A percentile compares a stretch with the other conserved stretches of the same genome.
These are phyloP conservation scores for Pedetes capensis DNA, from an alignment of 2,113 vertebrate species.

Conservation along the genomic window DNA sequence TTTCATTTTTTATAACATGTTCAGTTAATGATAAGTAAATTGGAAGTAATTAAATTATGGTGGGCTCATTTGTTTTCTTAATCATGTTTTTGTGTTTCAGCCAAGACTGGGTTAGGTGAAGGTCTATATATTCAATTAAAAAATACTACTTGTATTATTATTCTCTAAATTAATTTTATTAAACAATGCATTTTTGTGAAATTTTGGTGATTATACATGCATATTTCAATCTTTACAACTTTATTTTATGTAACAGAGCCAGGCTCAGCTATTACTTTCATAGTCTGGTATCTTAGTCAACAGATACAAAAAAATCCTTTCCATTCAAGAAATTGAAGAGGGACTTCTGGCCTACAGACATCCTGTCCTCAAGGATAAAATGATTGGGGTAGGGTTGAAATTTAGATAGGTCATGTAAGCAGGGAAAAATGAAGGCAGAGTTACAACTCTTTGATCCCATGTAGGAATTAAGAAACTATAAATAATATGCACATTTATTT, in stretches of 20 bases:
- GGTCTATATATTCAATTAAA: not conserved
- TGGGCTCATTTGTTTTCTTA: not conserved
- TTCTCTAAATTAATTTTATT: slow-evolving; percentile 5
- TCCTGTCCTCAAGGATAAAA: no score
- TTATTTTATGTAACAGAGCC: not conserved
- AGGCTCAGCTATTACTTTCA: not conserved
- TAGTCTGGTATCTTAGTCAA: not conserved
- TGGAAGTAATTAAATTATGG: not conserved
- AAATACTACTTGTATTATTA: not conserved
- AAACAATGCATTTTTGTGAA: not conserved
- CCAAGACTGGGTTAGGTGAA: not conserved
- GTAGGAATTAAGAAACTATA: not conserved
- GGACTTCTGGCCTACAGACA: no score
- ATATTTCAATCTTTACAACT: not conserved
- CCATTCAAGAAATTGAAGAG: not conserved
- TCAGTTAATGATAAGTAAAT: not conserved
- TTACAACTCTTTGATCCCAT: not conserved
- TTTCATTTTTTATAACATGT: not conserved
- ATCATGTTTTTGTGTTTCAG: not conserved
- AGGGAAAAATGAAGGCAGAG: no score
- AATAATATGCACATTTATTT: not conserved
- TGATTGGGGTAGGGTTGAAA: no score
- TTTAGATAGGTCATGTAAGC: no score
- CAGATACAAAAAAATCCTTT: not conserved
- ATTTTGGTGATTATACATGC: not conserved